phyloP scores from a whole-genome alignment of 2,888 invertebrate genomes.

The Sarcophaga caerulescens region DNA sequence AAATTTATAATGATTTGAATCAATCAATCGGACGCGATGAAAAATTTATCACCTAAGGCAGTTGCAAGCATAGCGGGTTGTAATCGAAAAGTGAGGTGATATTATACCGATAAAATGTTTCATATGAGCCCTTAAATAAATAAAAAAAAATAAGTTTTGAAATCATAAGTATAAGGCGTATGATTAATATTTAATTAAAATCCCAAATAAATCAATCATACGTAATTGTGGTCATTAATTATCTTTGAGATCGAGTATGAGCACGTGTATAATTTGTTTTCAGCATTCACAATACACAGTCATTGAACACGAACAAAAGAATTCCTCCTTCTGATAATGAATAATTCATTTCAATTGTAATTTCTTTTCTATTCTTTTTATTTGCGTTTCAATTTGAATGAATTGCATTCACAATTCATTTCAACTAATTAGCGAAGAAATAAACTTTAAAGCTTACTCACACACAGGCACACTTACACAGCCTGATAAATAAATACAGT shows the following conservation, averaged over 20 bases:
- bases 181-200: constrained; percentile 40
- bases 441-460: constrained; percentile 16
- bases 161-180: background rate
- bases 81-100: too few species aligned
- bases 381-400: background rate
- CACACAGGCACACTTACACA: background rate
- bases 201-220: constrained; percentile 27
- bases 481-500: background rate
- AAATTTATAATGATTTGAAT: too few species aligned
- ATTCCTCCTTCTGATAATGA: background rate
- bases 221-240: background rate
- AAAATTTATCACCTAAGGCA: too few species aligned
- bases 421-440: constrained; percentile 24
- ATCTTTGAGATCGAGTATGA: background rate
- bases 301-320: constrained; percentile 12
- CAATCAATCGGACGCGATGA: too few species aligned
- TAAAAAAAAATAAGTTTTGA: too few species aligned
- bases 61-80: too few species aligned
- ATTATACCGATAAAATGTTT: too few species aligned
- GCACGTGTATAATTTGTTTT: background rate
- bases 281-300: background rate
- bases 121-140: too few species aligned
- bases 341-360: background rate
- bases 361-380: background rate
- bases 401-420: constrained; percentile 5